Evolutionary conservation across 2,113 vertebrate genomes (phyloP), one percentile per base, ranked within the genome.

Genomic region (Rousettus leschenaultii): DNA sequence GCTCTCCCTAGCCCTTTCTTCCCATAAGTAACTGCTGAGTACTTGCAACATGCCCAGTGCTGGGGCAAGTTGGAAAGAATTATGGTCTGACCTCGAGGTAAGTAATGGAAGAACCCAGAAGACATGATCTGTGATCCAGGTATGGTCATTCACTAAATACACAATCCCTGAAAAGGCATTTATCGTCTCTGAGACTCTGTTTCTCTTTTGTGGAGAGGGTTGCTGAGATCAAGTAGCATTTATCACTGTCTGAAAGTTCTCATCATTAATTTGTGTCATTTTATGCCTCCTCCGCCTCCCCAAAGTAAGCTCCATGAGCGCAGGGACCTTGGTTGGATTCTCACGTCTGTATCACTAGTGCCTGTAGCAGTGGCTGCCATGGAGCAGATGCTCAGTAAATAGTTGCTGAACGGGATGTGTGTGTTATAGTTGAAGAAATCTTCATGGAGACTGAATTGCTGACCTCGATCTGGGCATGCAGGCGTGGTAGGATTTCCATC

Each of bases 11-110:
- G 7, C 43, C 74, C 70, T 11, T 82, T 88, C 22, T 71, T 66
- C 63, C 26, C 12, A 9, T 33, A 71, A 74, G 21, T 70, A 70
- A 84, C 14, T 8, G 38, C 3, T 45, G n/a, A 57, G 63, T 24
- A 26, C 40, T 35, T 33, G 38, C 18, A 57, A 19, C 35, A 18
- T 30, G 33, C 28, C 57, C 40, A 4, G 40, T 55, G 26, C 21
- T 14, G 59, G 53, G 19, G 77, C 48, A 95, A 78, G 21, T 57
- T 59, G 48, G 45, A 92, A 57, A 57, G 84, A 89, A 57, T 30
- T 10, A 21, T 18, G 28, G 35, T 45, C 45, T 57, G 38, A 66
- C 26, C 33, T 82, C 35, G 19, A 95, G 33, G 5, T 0, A 40
- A 57, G 14, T 71, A 28, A 57, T 48, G 13, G 24, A 48, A 94